phyloP scores from a whole-genome alignment of 2,797 vertebrate species.

The Catamblyrhynchus diadema region DNA sequence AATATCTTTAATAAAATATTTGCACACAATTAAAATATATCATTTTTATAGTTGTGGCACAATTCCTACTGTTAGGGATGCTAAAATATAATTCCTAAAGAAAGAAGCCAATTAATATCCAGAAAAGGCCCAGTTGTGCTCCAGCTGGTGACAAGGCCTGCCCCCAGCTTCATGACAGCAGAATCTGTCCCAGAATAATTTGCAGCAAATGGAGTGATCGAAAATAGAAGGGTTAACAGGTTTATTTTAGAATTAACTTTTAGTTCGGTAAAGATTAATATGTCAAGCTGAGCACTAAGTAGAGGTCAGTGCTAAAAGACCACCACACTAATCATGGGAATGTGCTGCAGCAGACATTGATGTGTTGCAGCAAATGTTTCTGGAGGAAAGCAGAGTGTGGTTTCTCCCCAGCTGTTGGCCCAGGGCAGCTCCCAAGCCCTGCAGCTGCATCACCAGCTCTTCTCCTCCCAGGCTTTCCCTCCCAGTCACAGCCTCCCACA shows the following conservation, averaged over 20 bases:
- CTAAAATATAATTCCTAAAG: background rate
- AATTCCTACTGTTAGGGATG: background rate
- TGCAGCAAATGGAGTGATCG: background rate
- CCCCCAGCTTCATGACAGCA: background rate
- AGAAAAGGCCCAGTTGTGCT: background rate
- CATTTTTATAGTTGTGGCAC: background rate
- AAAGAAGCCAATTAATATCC: background rate
- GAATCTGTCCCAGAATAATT: conserved; percentile 8
- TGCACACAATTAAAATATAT: background rate
- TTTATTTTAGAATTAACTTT: conserved; percentile 65
- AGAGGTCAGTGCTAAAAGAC: conserved; percentile 56
- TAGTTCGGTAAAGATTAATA: background rate
- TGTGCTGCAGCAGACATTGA: conserved; percentile 13
- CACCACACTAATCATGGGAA: conserved; percentile 42
- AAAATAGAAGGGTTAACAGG: conserved; percentile 42
- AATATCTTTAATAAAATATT: background rate
- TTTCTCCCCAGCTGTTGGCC: background rate
- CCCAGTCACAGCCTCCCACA: background rate
- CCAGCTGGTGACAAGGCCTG: background rate
- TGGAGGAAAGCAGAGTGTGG: background rate
- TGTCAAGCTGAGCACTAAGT: conserved; percentile 33
- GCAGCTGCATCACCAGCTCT: fast-evolving
- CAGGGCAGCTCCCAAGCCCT: background rate
- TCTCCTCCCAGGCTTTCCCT: background rate
- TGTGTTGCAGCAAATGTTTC: conserved; percentile 38